A percentile compares a stretch with the other conserved stretches of the same genome.
Evolutionary conservation across 1,140 invertebrate species (phyloP).

Genomic region (Akabosia matsudoensis): DNA sequence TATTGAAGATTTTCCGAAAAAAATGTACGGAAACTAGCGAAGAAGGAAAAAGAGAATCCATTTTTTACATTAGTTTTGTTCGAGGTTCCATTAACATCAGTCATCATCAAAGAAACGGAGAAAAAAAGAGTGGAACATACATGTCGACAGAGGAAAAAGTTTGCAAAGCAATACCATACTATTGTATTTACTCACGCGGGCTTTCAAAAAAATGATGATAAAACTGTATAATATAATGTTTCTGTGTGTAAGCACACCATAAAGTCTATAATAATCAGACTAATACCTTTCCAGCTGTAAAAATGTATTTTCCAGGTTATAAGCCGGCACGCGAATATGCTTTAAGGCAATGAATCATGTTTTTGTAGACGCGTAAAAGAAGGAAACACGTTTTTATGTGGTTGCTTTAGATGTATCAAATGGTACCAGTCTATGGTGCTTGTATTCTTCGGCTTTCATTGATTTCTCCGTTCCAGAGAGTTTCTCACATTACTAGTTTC

Average conservation of each 20-base stretch:
- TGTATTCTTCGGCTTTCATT: too few species aligned
- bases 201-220: too few species aligned
- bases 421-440: too few species aligned
- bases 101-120: neutral
- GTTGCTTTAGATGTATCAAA: too few species aligned
- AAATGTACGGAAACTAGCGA: neutral
- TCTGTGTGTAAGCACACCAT: too few species aligned
- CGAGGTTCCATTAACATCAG: conserved; percentile 13
- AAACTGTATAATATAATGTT: too few species aligned
- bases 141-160: too few species aligned
- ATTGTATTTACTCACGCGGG: too few species aligned
- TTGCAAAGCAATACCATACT: too few species aligned
- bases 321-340: conserved; percentile 9
- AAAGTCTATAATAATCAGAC: neutral
- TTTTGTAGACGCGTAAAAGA: too few species aligned
- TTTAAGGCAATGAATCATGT: too few species aligned
- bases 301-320: neutral
- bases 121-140: neutral
- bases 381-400: neutral
- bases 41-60: neutral
- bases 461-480: neutral
- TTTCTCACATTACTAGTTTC: neutral
- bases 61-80: conserved; percentile 15
- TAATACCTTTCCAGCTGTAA: neutral
- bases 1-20: neutral